These are phyloP conservation scores for Drosophila subquinaria DNA, from an alignment of 2,888 invertebrate genomes.

Conservation along the genomic window DNA sequence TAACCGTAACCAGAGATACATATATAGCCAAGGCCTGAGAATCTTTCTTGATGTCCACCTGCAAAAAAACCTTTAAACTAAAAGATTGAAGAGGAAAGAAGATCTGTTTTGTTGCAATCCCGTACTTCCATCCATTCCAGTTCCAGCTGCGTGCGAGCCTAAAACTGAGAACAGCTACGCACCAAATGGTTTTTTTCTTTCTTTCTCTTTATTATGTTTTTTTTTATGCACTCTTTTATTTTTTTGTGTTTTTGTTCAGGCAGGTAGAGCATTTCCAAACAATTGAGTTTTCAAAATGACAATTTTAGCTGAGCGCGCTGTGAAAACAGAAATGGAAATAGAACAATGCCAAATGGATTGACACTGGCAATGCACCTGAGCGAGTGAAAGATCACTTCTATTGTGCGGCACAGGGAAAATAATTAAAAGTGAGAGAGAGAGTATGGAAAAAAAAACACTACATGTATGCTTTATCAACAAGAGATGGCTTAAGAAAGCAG, in stretches of 20 bases:
- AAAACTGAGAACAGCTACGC: slow-evolving; percentile 53
- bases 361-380: slow-evolving; percentile 65
- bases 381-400: slow-evolving; percentile 57
- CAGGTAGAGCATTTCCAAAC: slow-evolving; percentile 71
- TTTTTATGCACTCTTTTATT: slow-evolving; percentile 21
- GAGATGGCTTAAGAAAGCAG: slow-evolving; percentile 55
- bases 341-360: slow-evolving; percentile 63
- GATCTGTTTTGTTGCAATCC: slow-evolving; percentile 72
- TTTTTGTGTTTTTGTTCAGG: slow-evolving; percentile 27
- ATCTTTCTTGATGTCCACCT: slow-evolving; percentile 71
- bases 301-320: slow-evolving; percentile 53
- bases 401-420: slow-evolving; percentile 57
- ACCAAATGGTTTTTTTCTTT: slow-evolving; percentile 41
- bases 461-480: slow-evolving; percentile 1
- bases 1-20: slow-evolving; percentile 67
- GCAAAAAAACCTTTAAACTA: slow-evolving; percentile 57
- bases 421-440: slow-evolving; percentile 54
- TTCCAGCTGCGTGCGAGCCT: slow-evolving; percentile 58
- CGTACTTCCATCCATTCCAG: slow-evolving; percentile 24
- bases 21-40: slow-evolving; percentile 62
- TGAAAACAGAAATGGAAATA: slow-evolving; percentile 41
- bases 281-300: slow-evolving; percentile 77
- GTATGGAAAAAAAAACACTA: not conserved
- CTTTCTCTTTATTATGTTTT: slow-evolving; percentile 19
- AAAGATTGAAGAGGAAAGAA: slow-evolving; percentile 66